Conservation (phyloP, 1,140 invertebrate species). For the Ctenoplectra terminalis region DNA sequence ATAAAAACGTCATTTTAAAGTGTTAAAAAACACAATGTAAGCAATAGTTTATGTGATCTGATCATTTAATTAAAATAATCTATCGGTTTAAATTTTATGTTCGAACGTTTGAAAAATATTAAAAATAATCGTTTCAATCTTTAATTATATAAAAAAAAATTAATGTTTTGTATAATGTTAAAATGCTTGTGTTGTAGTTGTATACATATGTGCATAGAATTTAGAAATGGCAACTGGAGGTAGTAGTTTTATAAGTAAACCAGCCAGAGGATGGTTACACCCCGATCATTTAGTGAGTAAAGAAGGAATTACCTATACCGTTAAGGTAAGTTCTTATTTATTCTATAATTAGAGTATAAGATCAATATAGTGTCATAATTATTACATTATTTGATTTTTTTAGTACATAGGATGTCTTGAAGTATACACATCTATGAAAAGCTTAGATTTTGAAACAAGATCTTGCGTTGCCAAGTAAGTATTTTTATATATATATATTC, state of each 20-base stretch:
- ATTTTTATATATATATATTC: neutral
- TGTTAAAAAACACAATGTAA: neutral
- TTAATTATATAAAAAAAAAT: neutral
- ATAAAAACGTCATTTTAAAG: neutral
- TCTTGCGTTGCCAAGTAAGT: conserved; percentile 97
- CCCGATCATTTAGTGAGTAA: conserved; percentile 91
- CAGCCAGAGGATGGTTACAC: conserved; percentile 95
- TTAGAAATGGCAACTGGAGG: conserved; percentile 79
- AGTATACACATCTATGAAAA: conserved; percentile 99
- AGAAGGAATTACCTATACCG: conserved; percentile 93
- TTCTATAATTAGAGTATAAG: neutral
- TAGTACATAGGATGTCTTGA: conserved; percentile 98
- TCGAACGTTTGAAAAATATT: neutral
- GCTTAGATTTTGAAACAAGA: conserved; percentile 97
- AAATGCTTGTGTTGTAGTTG: conserved; percentile 19
- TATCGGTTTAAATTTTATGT: neutral
- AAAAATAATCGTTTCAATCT: neutral
- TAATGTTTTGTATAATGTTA: neutral
- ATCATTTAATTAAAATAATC: neutral
- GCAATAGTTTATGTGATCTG: neutral
- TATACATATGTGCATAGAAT: conserved; percentile 36
- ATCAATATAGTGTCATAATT: neutral
- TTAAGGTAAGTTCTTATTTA: conserved; percentile 87
- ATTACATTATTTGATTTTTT: conserved; percentile 73
- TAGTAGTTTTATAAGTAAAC: conserved; percentile 93